These are phyloP conservation scores for Caenorhabditis sp. DNA, from an alignment of 2,888 invertebrate genomes.

Conservation along the genomic window DNA sequence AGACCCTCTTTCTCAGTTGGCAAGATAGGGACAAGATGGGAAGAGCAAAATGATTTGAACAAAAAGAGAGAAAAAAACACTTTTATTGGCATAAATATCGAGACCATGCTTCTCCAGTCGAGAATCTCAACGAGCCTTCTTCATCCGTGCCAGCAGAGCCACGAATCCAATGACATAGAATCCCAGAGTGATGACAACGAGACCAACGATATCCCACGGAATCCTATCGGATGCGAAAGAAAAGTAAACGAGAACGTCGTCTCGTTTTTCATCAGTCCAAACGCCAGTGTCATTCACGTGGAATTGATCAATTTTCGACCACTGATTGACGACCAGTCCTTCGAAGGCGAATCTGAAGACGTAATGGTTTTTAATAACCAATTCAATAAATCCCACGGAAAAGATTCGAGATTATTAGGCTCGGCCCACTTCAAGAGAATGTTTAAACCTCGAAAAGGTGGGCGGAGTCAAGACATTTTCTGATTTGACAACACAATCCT, in stretches of 20 bases:
- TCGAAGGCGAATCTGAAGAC: conserved; percentile 75
- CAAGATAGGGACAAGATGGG: too few species aligned
- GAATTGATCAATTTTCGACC: conserved; percentile 63
- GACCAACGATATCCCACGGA: conserved; percentile 57
- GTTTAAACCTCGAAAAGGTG: too few species aligned
- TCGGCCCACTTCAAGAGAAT: too few species aligned
- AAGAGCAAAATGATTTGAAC: too few species aligned
- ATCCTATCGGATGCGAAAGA: conserved; percentile 69
- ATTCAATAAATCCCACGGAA: too few species aligned
- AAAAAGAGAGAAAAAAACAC: too few species aligned
- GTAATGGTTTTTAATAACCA: too few species aligned
- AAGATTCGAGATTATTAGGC: too few species aligned
- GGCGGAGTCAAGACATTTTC: too few species aligned
- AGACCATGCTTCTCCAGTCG: too few species aligned
- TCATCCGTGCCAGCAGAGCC: conserved; percentile 73
- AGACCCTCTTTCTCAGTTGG: too few species aligned
- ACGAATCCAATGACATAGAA: conserved; percentile 77
- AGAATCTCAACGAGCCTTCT: conserved; percentile 45
- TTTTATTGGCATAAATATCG: conserved; percentile 11
- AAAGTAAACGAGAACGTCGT: conserved; percentile 67
- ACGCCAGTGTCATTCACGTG: conserved; percentile 19
- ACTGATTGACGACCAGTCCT: conserved; percentile 85
- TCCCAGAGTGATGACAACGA: conserved; percentile 56
- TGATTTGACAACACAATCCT: too few species aligned
- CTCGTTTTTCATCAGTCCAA: conserved; percentile 28